Conservation (phyloP, 2,113 vertebrate genomes). For the Cranoglanis bouderius region DNA sequence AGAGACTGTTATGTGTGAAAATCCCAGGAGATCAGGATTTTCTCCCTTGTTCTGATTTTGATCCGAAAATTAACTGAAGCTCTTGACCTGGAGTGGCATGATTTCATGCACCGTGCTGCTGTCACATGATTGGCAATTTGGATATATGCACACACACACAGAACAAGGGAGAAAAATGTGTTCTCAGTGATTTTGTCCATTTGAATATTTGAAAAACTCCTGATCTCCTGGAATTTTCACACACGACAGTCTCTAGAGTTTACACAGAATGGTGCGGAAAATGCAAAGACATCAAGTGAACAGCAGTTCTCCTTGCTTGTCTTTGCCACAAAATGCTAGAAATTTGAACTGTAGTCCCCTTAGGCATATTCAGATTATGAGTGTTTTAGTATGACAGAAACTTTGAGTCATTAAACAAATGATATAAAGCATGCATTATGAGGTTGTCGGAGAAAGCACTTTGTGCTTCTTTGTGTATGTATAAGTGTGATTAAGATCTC, state of each 20-base stretch:
- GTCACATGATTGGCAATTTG: too few species aligned
- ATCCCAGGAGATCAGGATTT: background rate
- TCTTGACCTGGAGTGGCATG: too few species aligned
- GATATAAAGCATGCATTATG: constrained; percentile 12
- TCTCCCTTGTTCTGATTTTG: too few species aligned
- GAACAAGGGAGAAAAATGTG: too few species aligned
- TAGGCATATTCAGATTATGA: constrained; percentile 10
- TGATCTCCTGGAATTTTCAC: background rate
- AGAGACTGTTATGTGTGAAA: too few species aligned
- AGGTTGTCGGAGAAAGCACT: background rate
- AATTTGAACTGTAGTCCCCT: background rate
- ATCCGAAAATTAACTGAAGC: too few species aligned
- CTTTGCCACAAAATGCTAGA: background rate
- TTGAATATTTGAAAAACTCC: background rate
- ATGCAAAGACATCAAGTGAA: background rate
- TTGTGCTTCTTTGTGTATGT: background rate
- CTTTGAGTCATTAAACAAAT: constrained; percentile 5
- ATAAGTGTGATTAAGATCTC: background rate
- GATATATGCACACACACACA: too few species aligned
- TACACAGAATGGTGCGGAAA: background rate
- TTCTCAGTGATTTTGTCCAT: background rate
- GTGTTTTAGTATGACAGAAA: background rate
- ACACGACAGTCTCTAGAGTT: background rate
- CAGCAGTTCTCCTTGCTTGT: background rate
- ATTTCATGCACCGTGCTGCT: too few species aligned